Evolutionary conservation across 2,888 invertebrate genomes (phyloP).

Genomic region (Macrophya annulata): DNA sequence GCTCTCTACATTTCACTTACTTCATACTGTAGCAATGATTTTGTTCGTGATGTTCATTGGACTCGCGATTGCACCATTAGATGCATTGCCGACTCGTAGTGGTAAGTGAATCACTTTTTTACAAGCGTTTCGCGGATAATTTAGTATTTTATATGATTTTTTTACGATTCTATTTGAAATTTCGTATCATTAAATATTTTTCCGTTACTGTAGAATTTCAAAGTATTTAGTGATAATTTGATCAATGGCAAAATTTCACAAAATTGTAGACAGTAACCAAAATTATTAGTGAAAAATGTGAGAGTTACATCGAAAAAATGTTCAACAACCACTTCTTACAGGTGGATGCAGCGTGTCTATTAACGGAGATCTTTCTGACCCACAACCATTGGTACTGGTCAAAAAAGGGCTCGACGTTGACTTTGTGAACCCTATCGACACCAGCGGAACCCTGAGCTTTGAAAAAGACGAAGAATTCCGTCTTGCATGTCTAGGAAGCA

Average conservation of each 20-base stretch:
- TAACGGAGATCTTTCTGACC: conserved; percentile 81
- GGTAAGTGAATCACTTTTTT: conserved; percentile 15
- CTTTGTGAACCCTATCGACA: conserved; percentile 67
- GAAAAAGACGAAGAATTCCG: conserved; percentile 63
- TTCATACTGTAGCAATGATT: neutral
- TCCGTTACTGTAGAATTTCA: neutral
- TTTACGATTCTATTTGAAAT: neutral
- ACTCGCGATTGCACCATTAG: conserved; percentile 10
- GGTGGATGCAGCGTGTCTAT: conserved; percentile 79
- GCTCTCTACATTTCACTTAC: neutral
- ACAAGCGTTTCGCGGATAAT: neutral
- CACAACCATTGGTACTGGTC: conserved; percentile 83
- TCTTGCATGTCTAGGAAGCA: conserved; percentile 70
- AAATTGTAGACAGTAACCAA: neutral
- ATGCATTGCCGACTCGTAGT: conserved; percentile 31
- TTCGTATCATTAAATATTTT: neutral
- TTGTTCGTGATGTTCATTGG: neutral
- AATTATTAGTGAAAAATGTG: neutral
- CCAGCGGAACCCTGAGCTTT: conserved; percentile 63
- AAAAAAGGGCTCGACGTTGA: conserved; percentile 43
- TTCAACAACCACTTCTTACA: neutral
- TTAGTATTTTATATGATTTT: neutral
- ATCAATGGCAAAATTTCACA: neutral
- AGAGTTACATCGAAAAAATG: neutral
- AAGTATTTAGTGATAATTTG: neutral